Evolutionary conservation across 2,113 vertebrate genomes (phyloP), one percentile per base, ranked within the genome.

Genomic region (Boulengerochromis microlepis): DNA sequence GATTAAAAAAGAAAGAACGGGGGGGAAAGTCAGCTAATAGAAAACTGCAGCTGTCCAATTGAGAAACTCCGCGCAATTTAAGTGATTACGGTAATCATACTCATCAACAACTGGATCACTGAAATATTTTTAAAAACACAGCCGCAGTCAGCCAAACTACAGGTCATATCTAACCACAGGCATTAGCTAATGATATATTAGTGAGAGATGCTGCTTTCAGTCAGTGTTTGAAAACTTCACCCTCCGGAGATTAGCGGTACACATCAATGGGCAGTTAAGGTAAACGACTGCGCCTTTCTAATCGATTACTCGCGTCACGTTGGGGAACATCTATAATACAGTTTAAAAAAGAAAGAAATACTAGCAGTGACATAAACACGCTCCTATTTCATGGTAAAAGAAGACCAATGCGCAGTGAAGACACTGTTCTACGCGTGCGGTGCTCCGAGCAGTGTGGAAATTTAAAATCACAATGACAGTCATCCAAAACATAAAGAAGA

Each of bases 201-300:
- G 80, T 87, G 71, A 80, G 88, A 84, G 42, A 81, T 71, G 82
- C 76, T 90, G 91, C 89, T 59, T 81, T 85, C 81, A 54, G 52
- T 38, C 61, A 35, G 18, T 92, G 89, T 94, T 93, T 91, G 85
- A 82, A 95, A 95, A 95, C 93, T 93, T 92, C 87, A 33, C 69
- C 89, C 88, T 91, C 87, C 78, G 33, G 61, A 91, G 89, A 94
- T 94, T 85, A 92, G 80, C 52, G 22, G 45, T 74, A 10, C 78
- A 80, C 33, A 91, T 85, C 85, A 61, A 80, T 24, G 64, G 81
- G 84, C 83, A 90, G 82, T 82, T 86, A 35, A 83, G 80, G 86
- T 31, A 47, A 53, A 80, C 56, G 35, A 52, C 78, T 81, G 85
- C 53, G 40, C 38, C 89, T 76, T 56, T 74, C 50, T 71, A 50